These are phyloP conservation scores for Probosciger aterrimus DNA, from an alignment of 2,113 vertebrate genomes.

Conservation along the genomic window DNA sequence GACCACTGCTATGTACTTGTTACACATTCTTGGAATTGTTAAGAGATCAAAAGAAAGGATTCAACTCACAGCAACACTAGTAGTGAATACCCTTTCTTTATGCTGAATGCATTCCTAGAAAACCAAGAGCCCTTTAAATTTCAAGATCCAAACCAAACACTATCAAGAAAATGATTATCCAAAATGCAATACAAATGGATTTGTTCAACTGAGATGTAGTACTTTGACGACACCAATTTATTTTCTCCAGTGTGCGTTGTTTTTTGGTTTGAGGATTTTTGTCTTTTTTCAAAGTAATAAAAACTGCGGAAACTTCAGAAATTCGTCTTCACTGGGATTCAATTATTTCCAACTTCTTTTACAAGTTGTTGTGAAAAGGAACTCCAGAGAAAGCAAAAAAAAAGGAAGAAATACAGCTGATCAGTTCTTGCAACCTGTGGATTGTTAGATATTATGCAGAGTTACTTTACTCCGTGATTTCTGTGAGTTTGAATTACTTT, in stretches of 20 bases:
- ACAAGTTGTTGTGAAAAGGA: background rate
- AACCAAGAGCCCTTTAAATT: background rate
- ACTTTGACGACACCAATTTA: background rate
- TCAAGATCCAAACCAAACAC: background rate
- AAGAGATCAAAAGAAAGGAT: slow-evolving; percentile 35
- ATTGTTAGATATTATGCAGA: background rate
- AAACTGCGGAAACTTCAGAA: background rate
- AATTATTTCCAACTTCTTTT: background rate
- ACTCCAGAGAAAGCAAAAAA: background rate
- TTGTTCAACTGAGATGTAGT: background rate
- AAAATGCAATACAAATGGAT: background rate
- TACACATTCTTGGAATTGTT: slow-evolving; percentile 46
- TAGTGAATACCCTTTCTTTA: background rate
- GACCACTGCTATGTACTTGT: background rate
- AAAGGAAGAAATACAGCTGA: background rate
- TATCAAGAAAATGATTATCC: background rate
- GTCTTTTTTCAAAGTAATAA: background rate
- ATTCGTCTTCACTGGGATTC: background rate
- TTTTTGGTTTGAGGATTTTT: background rate
- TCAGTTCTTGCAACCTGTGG: background rate
- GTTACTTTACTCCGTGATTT: no score
- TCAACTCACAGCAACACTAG: background rate
- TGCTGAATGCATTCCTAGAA: background rate
- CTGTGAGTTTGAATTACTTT: background rate
- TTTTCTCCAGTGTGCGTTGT: background rate